Conservation (phyloP, 2,113 vertebrate species). For the Nanorana parkeri region DNA sequence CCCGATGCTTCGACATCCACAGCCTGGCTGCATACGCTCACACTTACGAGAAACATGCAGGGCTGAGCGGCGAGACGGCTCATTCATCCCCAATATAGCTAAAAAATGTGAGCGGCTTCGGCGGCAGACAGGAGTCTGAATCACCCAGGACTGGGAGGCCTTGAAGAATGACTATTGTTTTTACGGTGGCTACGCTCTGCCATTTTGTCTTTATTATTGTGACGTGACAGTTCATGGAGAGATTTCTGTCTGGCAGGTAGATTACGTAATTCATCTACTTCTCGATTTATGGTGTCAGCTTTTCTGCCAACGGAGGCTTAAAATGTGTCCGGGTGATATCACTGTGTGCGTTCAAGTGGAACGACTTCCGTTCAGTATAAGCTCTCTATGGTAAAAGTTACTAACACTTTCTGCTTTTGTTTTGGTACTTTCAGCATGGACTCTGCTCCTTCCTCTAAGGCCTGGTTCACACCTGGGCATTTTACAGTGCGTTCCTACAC, state of each 20-base stretch:
- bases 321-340: not conserved
- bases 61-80: not conserved
- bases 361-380: too few relatives aligned
- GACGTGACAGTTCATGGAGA: not conserved
- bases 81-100: slow-evolving; percentile 4
- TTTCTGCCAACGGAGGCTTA: too few relatives aligned
- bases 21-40: not conserved
- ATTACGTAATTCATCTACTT: too few relatives aligned
- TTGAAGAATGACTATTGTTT: not conserved
- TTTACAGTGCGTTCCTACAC: too few relatives aligned
- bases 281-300: too few relatives aligned
- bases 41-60: not conserved
- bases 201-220: not conserved
- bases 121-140: not conserved
- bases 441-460: too few relatives aligned
- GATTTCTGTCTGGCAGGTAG: not conserved
- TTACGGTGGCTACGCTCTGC: not conserved
- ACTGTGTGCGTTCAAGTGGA: not conserved
- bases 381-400: too few relatives aligned
- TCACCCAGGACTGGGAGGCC: not conserved
- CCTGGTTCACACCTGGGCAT: too few relatives aligned
- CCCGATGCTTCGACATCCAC: not conserved
- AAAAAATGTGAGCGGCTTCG: not conserved
- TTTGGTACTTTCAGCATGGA: too few relatives aligned
- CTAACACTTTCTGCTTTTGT: too few relatives aligned